Evolutionary conservation across 2,888 invertebrate genomes (phyloP), one percentile per base, ranked within the genome.

Genomic region (Bombylius discolor): DNA sequence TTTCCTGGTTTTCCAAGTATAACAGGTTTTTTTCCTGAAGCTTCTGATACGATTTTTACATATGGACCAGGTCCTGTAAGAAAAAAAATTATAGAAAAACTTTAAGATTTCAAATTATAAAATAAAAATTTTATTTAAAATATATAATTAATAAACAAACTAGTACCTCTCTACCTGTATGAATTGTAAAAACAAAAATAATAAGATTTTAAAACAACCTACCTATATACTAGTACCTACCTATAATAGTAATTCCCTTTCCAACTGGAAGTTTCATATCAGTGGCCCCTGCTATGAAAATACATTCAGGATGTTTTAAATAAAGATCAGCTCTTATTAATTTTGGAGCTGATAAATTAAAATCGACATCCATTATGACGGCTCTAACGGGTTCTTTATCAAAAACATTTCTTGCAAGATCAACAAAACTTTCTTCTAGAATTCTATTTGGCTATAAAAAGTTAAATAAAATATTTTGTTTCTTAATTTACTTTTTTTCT

Each of bases 1-100:
- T 65, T 61, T 2, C 77, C 74, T 0, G 79, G 79, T 61, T 80
- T 80, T 1, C 74, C 77, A 59, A 77, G 64, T 1, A 63, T 50
- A 2, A 69, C 64, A 1, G 77, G 66, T 45, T 64, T 46, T 52
- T 67, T 68, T 3, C 69, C 68, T 31, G 67, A 74, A 1, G 68
- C 62, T 32, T 74, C 67, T 5, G 65, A 63, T 5, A 79, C 59
- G 1, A 76, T 59, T 9, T 74, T 66, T 1, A 66, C 57, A 60
- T 76, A 72, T 1, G 67, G 63, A 4, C 76, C 75, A 1, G 75
- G 72, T 4, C 73, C 74, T 72, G 34, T 36, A 50, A 56, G 5
- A 58, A 52, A 31, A n/a, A 47, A 13, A 4, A 39, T n/a, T n/a
- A 9, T 47, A 23, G 11, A n/a, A 46, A 23, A 51, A 5, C 49